These are phyloP conservation scores for Neuroscelio doddi DNA, from an alignment of 2,888 invertebrate genomes.

Conservation along the genomic window DNA sequence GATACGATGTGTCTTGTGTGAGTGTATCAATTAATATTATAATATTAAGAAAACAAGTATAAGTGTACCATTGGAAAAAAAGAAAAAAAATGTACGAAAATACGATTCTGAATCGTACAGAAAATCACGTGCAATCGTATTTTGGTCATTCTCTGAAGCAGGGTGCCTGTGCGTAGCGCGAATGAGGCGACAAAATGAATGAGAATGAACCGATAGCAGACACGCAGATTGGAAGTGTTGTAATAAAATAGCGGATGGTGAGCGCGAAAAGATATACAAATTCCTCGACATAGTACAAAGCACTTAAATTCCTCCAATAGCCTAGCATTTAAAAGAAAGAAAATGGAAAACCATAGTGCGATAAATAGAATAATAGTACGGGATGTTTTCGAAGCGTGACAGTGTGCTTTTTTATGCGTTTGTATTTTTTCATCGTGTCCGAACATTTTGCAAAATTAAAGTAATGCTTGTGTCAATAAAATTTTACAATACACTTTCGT, in stretches of 20 bases:
- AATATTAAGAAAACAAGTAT: too few species aligned
- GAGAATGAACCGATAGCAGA: conserved; percentile 20
- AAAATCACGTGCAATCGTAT: too few species aligned
- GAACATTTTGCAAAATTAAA: conserved; percentile 2
- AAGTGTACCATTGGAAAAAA: too few species aligned
- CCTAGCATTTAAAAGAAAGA: conserved; percentile 54
- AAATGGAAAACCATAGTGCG: conserved; percentile 50
- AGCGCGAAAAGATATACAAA: conserved; percentile 65
- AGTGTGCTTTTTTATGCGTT: conserved; percentile 10
- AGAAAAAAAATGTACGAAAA: too few species aligned
- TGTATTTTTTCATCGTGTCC: conserved; percentile 8
- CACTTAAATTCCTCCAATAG: conserved; percentile 66
- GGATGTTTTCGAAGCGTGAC: conserved; percentile 7
- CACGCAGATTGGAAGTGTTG: conserved; percentile 38
- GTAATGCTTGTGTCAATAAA: not conserved
- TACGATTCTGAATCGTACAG: too few species aligned
- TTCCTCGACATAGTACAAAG: conserved; percentile 73
- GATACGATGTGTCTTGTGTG: conserved; percentile 1
- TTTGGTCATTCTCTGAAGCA: too few species aligned
- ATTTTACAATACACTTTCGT: too few species aligned
- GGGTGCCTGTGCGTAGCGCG: not conserved
- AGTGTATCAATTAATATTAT: not conserved
- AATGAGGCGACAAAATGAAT: conserved; percentile 16
- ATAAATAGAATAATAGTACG: conserved; percentile 40
- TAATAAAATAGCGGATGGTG: conserved; percentile 49